Base-by-base conservation (phyloP, 2,888 invertebrate genomes). In the Dysmachus trigonus region DNA sequence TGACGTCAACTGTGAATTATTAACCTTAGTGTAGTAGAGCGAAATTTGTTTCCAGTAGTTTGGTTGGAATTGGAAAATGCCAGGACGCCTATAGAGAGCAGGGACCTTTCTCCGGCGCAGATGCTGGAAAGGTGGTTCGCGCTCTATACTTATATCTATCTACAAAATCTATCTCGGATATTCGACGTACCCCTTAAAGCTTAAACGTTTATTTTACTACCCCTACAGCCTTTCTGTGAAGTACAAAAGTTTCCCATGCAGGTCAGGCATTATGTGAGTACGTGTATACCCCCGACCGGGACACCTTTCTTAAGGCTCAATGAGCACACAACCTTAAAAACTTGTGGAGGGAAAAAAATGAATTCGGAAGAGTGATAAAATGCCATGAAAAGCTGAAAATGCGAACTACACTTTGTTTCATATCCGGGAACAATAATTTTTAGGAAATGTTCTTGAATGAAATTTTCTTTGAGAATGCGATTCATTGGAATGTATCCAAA, bases 1-100 rank as follows among this genome's bases (percentile, higher is more conserved):
- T 77, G 77, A 77, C 77, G 77, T 77, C 77, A 77, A 30, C 47
- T 77, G 27, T 77, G 47, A 77, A 77, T 77, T 77, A 77, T 77
- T 77, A 77, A 77, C 77, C 77, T 77, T 13, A 27, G 47, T 47
- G 77, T 27, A 27, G 47, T 47, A 3, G 77, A 47, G 47, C 13
- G 77, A 77, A 41, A 77, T 62, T 10, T n/a, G n/a, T 62, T 62
- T 62, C 62, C 62, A 62, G 62, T 62, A 62, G 62, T 62, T 62
- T 10, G 22, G 22, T 62, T 62, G 62, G 62, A 62, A 62, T 62
- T 62, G 62, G 62, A 62, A 62, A 62, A 8, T 22, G 62, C 22
- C 27, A 27, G 62, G 62, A 22, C 10, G 62, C 62, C 62, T 13
- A 27, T 10, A 62, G 8, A 27, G 62, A 22, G 62, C 62, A 62